These are phyloP conservation scores for Toxostoma redivivum DNA, from an alignment of 2,113 vertebrate species.

Conservation along the genomic window DNA sequence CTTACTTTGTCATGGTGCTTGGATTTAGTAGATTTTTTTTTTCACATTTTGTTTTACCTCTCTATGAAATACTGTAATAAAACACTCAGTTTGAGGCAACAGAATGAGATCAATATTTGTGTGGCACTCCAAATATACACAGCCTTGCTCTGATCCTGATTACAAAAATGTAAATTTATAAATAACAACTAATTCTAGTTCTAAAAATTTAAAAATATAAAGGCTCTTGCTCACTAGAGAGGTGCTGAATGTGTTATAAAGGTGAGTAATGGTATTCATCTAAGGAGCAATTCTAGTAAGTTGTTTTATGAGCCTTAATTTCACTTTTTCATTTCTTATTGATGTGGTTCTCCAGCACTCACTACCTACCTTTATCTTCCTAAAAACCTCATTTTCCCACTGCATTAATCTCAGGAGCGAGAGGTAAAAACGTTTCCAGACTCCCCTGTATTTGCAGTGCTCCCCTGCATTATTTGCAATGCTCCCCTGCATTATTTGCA, in stretches of 20 bases:
- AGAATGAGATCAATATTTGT: background rate
- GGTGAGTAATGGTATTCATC: background rate
- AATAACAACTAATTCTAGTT: background rate
- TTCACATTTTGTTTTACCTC: background rate
- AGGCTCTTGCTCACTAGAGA: background rate
- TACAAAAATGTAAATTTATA: background rate
- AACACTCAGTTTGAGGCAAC: background rate
- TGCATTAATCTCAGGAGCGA: background rate
- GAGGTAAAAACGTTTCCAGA: fast-evolving
- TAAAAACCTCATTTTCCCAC: background rate
- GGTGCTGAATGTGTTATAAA: background rate
- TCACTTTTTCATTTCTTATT: background rate
- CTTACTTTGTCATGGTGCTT: background rate
- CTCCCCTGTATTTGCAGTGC: fast-evolving
- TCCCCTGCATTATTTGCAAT: too few relatives aligned
- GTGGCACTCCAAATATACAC: background rate
- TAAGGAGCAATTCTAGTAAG: background rate
- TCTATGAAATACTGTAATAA: background rate
- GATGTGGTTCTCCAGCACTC: background rate
- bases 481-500: too few relatives aligned
- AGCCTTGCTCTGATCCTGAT: background rate
- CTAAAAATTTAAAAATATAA: background rate
- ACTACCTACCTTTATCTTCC: background rate
- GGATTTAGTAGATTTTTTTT: background rate
- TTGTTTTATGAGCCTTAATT: background rate